phyloP scores from a whole-genome alignment of 2,888 invertebrate species.

The Malacosoma neustria region DNA sequence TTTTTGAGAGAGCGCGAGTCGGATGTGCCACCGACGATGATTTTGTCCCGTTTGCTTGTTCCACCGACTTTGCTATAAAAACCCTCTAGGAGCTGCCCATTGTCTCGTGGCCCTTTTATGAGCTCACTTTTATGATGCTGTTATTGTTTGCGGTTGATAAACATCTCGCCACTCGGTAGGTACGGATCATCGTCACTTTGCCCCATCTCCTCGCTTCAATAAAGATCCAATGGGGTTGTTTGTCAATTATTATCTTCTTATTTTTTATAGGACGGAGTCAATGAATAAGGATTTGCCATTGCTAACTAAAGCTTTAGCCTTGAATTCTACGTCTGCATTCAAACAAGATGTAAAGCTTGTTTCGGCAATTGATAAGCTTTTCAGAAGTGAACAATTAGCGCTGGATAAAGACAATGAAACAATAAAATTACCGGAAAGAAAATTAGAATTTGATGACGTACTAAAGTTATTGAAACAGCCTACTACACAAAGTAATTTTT shows the following conservation, averaged over 20 bases:
- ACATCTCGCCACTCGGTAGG: slow-evolving; percentile 71
- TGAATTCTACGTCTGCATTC: slow-evolving; percentile 28
- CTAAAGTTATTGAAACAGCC: slow-evolving; percentile 32
- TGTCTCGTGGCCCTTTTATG: slow-evolving; percentile 71
- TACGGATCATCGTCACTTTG: slow-evolving; percentile 68
- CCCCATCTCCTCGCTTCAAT: slow-evolving; percentile 52
- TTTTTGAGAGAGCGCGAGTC: slow-evolving; percentile 61
- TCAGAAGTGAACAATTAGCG: slow-evolving; percentile 18
- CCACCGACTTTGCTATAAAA: slow-evolving; percentile 64
- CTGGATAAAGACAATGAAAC: slow-evolving; percentile 11
- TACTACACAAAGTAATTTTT: slow-evolving; percentile 2
- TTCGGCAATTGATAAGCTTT: slow-evolving; percentile 51
- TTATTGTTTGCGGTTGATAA: slow-evolving; percentile 74
- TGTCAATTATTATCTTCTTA: slow-evolving; percentile 54
- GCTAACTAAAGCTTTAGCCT: slow-evolving; percentile 34
- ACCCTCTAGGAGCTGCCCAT: slow-evolving; percentile 60
- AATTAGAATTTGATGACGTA: slow-evolving; percentile 50
- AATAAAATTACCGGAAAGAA: slow-evolving; percentile 44
- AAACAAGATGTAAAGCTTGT: slow-evolving; percentile 52
- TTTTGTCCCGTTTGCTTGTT: slow-evolving; percentile 63
- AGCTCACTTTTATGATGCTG: slow-evolving; percentile 68
- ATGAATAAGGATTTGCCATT: slow-evolving; percentile 46
- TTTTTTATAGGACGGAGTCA: slow-evolving; percentile 52
- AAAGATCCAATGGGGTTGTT: slow-evolving; percentile 48
- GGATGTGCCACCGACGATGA: slow-evolving; percentile 73